Base-by-base conservation (phyloP, 30 jellyfish, hydroid and myxozoan genomes). In the Aurelia sp. region DNA sequence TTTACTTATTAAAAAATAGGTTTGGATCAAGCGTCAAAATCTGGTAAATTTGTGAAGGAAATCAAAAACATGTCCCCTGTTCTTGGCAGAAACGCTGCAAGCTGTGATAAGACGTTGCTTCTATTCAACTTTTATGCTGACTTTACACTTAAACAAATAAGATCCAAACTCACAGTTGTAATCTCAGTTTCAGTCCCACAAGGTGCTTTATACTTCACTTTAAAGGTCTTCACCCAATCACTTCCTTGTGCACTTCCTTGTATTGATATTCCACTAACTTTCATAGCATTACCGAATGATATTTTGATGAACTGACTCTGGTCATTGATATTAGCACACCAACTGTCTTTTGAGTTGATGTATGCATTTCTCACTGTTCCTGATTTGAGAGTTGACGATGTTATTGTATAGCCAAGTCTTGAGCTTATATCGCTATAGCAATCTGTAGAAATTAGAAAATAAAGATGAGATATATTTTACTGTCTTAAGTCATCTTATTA, bases 101-200 rank as follows among this genome's bases (percentile, higher is more conserved):
- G 33, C 33, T 27, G n/a, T n/a, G n/a, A n/a, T n/a, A 27, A 27
- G 33, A 27, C 1, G 33, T 27, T 27, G 51, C 10, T 40, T 27
- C 8, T 4, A 40, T 40, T 5, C 10, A 12, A 8, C 15, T 16
- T 44, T 7, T 0, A 44, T 44, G 55, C 55, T 44, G 55, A 44
- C 55, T 44, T 7, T 1, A 44, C 55, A 44, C n/a, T 8, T 44
- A 5, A 4, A 9, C 13, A 44, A 5, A 44, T 8, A 5, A 44
- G 55, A 44, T 44, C 19, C 10, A 33, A 40, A 71, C 63, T 71
- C 22, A 71, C 63, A 0, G 22, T 71, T 18, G 82, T 4, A 5
- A 71, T 15, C 47, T 71, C 82, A 33, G 33, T 41, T 71, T 71
- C 82, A 22, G 67, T 3, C n/a, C 82, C 82, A 40, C 82, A 71